Evolutionary conservation across 2,888 invertebrate species (phyloP).

Genomic region (Scaptomyza caliginosa): DNA sequence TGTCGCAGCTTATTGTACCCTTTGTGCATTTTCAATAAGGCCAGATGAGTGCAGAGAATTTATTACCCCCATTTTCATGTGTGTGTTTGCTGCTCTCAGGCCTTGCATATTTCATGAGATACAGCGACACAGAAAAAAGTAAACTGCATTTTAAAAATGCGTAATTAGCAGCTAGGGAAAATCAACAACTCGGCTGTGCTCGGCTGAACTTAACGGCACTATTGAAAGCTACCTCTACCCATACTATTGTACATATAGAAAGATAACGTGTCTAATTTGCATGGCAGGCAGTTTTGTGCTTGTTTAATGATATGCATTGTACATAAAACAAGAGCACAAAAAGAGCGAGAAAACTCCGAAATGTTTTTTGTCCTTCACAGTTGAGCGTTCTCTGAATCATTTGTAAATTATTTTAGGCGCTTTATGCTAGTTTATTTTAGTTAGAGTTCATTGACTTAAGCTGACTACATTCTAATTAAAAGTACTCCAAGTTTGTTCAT

Average conservation of each 20-base stretch:
- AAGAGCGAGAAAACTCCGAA: neutral
- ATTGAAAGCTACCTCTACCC: neutral
- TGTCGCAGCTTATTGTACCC: neutral
- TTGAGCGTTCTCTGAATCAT: neutral
- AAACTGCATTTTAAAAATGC: conserved; percentile 59
- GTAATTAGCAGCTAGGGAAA: conserved; percentile 66
- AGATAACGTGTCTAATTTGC: conserved; percentile 21
- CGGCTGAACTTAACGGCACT: conserved; percentile 25
- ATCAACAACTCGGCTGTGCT: conserved; percentile 43
- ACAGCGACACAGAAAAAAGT: conserved; percentile 11
- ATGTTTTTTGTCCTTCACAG: neutral
- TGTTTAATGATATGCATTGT: conserved; percentile 3
- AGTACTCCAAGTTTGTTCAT: neutral
- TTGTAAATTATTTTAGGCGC: neutral
- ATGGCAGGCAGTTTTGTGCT: neutral
- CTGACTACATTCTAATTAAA: conserved; percentile 13
- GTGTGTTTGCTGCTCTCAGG: neutral
- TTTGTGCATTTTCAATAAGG: conserved; percentile 35
- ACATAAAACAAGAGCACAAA: conserved; percentile 11
- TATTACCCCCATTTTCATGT: neutral
- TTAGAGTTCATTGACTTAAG: conserved; percentile 26
- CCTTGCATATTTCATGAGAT: conserved; percentile 42
- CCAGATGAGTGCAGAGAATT: conserved; percentile 6
- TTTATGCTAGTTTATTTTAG: neutral
- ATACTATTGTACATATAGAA: no score